Percentiles rank a stretch among this genome's conserved stretches.
Conservation (phyloP, 2,113 vertebrate species). For the Malurus cyaneus region DNA sequence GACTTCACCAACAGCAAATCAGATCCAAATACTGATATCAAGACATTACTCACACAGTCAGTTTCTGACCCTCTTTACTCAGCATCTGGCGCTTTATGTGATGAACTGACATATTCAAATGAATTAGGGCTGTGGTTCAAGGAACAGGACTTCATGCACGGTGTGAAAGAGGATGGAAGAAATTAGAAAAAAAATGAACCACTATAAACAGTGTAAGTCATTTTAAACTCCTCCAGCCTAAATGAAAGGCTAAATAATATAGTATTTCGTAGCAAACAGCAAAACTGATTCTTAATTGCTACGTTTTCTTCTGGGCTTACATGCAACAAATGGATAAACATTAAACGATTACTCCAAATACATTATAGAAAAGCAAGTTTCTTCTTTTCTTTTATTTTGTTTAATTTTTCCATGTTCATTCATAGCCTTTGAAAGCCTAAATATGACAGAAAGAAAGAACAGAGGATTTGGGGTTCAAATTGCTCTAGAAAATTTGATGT, state of each 20-base stretch:
- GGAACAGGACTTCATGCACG: neutral
- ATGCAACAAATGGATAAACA: neutral
- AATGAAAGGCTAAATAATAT: neutral
- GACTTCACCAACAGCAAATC: neutral
- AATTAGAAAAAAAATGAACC: neutral
- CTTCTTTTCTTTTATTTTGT: neutral
- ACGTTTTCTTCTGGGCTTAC: neutral
- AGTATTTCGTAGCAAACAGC: neutral
- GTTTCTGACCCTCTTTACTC: neutral
- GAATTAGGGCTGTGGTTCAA: neutral
- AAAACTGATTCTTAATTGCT: neutral
- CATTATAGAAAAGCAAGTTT: neutral
- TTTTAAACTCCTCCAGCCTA: neutral
- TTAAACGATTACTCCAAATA: neutral
- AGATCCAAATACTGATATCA: neutral
- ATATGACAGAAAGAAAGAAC: neutral
- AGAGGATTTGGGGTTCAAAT: neutral
- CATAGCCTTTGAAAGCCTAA: neutral
- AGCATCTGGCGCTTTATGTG: neutral
- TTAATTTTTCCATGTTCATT: neutral
- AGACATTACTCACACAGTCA: fast-evolving
- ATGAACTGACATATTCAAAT: neutral
- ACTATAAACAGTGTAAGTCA: neutral
- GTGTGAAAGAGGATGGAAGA: neutral
- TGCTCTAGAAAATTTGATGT: neutral